Evolutionary conservation across 2,797 vertebrate genomes (phyloP).

Genomic region (Spinibarbus caldwelli): DNA sequence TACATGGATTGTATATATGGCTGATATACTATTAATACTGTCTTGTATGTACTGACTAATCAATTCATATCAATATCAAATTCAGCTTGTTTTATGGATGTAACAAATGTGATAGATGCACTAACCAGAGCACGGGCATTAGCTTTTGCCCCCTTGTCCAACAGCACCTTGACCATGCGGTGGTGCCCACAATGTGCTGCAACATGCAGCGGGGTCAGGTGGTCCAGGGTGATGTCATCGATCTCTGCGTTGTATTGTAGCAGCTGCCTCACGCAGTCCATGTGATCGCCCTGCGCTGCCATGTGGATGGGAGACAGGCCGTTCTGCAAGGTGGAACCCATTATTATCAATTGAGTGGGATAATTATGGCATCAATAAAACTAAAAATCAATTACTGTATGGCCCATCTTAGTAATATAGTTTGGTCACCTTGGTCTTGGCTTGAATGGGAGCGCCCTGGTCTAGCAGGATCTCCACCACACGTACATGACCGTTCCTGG

Average conservation of each 20-base stretch:
- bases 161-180: constrained; percentile 92
- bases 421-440: constrained; percentile 92
- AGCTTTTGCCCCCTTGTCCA: constrained; percentile 96
- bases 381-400: neutral
- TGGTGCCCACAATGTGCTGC: constrained; percentile 98
- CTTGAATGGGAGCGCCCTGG: constrained; percentile 94
- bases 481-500: constrained; percentile 92
- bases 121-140: constrained; percentile 94
- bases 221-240: constrained; percentile 95
- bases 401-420: neutral
- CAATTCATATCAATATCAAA: too few species aligned
- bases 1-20: neutral
- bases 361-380: neutral
- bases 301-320: constrained; percentile 97
- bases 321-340: constrained; percentile 77
- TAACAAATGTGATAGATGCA: constrained; percentile 16
- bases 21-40: too few species aligned
- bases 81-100: neutral
- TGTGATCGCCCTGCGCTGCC: constrained; percentile 96
- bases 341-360: neutral
- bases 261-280: constrained; percentile 93
- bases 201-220: constrained; percentile 95
- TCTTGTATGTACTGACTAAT: too few species aligned
- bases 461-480: constrained; percentile 96
- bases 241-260: constrained; percentile 93